These are phyloP conservation scores for Florisuga fusca DNA, from an alignment of 2,797 vertebrate genomes.

Conservation along the genomic window DNA sequence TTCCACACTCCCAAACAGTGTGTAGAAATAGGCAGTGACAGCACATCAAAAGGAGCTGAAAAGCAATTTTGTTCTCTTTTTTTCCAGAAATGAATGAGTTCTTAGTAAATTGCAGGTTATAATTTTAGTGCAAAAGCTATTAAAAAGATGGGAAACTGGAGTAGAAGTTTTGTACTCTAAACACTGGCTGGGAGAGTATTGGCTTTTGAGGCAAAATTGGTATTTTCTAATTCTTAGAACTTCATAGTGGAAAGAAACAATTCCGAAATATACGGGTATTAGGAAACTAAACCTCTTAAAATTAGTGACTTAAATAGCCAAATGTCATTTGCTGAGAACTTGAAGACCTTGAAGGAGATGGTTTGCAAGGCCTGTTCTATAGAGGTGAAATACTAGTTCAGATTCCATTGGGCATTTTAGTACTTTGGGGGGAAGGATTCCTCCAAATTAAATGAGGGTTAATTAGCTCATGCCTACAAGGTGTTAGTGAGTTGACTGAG, in stretches of 20 bases:
- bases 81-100: background rate
- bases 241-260: background rate
- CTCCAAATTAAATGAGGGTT: constrained; percentile 53
- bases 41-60: background rate
- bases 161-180: background rate
- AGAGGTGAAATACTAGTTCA: constrained; percentile 5
- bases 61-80: background rate
- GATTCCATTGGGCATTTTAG: constrained; percentile 52
- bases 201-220: background rate
- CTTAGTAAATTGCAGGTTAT: background rate
- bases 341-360: background rate
- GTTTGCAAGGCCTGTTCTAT: background rate
- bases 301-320: background rate
- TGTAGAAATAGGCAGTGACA: background rate
- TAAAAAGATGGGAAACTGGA: background rate
- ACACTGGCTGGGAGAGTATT: background rate
- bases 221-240: background rate
- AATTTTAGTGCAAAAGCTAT: background rate
- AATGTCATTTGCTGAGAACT: background rate
- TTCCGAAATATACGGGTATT: background rate
- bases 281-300: background rate
- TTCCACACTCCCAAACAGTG: background rate
- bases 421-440: constrained; percentile 15
- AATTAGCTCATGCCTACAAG: constrained; percentile 54
- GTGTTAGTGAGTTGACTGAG: constrained; percentile 50